These are phyloP conservation scores for Coleophora flavipennella DNA, from an alignment of 2,888 invertebrate genomes.

Conservation along the genomic window DNA sequence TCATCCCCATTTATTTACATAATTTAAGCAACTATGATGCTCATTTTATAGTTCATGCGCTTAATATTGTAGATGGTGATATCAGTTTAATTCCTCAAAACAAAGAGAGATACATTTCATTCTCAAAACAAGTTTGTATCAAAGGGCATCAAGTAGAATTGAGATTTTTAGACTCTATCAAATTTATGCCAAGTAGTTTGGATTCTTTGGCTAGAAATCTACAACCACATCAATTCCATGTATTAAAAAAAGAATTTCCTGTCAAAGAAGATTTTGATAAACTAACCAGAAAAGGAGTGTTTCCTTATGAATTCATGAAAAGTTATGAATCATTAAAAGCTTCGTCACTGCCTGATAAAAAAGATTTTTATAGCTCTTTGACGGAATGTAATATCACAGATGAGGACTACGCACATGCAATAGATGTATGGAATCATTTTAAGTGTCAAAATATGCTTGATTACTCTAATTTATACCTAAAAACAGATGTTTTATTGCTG, in stretches of 20 bases:
- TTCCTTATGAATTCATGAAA: conserved; percentile 20
- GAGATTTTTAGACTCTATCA: conserved; percentile 10
- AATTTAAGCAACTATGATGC: conserved; percentile 7
- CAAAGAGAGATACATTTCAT: conserved; percentile 27
- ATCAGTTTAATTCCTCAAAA: conserved; percentile 20
- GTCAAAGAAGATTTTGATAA: conserved; percentile 7
- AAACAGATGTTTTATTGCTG: conserved; percentile 26
- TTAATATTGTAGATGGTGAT: conserved; percentile 17
- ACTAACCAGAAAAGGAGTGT: conserved; percentile 17
- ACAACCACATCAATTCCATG: conserved; percentile 6
- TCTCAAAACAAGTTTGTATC: conserved; percentile 18
- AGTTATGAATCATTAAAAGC: conserved; percentile 12
- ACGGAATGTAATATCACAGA: conserved; percentile 9
- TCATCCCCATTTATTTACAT: conserved; percentile 6
- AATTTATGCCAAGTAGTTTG: background rate
- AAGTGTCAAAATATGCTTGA: conserved; percentile 19
- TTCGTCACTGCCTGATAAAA: conserved; percentile 11
- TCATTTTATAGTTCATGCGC: conserved; percentile 23
- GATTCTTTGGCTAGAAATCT: conserved; percentile 10
- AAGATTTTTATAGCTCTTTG: conserved; percentile 13
- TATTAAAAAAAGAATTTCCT: conserved; percentile 6
- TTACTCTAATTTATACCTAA: conserved; percentile 27
- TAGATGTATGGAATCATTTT: conserved; percentile 23
- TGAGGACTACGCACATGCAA: conserved; percentile 19
- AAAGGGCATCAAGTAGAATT: background rate